Percentiles rank a stretch among this genome's conserved stretches.
Conservation (phyloP, 1,140 invertebrate genomes). For the Drosophila takahashii region DNA sequence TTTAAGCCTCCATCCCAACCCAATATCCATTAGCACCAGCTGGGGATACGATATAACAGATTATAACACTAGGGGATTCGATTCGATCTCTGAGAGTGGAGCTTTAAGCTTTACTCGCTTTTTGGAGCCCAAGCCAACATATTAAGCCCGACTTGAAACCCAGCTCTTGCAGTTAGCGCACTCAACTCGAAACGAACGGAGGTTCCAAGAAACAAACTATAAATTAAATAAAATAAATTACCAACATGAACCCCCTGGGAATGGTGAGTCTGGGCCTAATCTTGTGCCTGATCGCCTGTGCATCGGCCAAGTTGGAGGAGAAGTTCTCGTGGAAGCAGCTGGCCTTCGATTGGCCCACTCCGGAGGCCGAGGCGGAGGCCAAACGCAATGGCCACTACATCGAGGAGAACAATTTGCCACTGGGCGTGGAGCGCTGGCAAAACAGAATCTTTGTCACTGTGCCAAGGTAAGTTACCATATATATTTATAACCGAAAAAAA, state of each 20-base stretch:
- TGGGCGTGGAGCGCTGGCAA: conserved; percentile 90
- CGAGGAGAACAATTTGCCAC: conserved; percentile 89
- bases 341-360: conserved; percentile 89
- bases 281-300: conserved; percentile 54
- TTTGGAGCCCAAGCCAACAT: conserved; percentile 28
- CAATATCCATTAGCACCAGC: conserved; percentile 7
- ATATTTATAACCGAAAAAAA: conserved; percentile 25
- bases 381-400: conserved; percentile 88
- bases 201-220: not conserved
- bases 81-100: not conserved
- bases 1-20: conserved; percentile 27
- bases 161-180: conserved; percentile 50
- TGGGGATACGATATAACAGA: conserved; percentile 32
- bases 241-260: conserved; percentile 41
- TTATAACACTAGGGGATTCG: conserved; percentile 14
- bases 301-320: conserved; percentile 85
- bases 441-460: conserved; percentile 92
- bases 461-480: conserved; percentile 85
- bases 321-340: conserved; percentile 89
- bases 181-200: conserved; percentile 52
- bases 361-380: conserved; percentile 87
- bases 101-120: conserved; percentile 29
- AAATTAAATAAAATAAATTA: not conserved
- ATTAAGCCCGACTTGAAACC: conserved; percentile 57
- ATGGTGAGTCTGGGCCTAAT: conserved; percentile 46